These are phyloP conservation scores for Philantomba maxwellii DNA, from an alignment of 2,113 vertebrate genomes.

Conservation along the genomic window DNA sequence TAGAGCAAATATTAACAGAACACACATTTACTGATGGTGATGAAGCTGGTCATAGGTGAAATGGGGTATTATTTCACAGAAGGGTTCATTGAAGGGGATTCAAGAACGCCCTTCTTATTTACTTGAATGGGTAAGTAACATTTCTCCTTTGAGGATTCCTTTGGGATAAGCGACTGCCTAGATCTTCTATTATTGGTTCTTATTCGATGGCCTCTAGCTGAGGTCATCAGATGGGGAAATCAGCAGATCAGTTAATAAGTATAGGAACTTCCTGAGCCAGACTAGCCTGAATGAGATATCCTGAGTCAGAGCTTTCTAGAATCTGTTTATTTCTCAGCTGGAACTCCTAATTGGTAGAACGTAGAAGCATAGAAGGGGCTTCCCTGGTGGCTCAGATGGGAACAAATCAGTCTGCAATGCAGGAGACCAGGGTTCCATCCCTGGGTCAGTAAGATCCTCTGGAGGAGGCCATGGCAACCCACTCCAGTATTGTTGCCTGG, in stretches of 20 bases:
- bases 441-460: not conserved
- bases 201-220: not conserved
- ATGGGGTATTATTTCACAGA: not conserved
- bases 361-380: not conserved
- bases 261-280: not conserved
- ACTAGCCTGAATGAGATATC: not conserved
- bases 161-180: not conserved
- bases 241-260: not conserved
- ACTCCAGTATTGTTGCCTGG: not conserved
- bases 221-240: not conserved
- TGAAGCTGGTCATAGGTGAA: not conserved
- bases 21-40: not conserved
- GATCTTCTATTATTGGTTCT: not conserved
- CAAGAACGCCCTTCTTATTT: not conserved
- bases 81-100: not conserved
- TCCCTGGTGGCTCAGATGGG: not conserved
- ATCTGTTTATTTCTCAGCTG: not conserved
- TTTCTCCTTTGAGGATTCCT: not conserved
- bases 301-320: not conserved
- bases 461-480: not conserved
- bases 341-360: not conserved
- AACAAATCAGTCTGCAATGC: not conserved
- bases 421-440: not conserved
- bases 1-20: not conserved
- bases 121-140: not conserved